phyloP scores from a whole-genome alignment of 2,113 vertebrate genomes.

The Cryptotis parvus region DNA sequence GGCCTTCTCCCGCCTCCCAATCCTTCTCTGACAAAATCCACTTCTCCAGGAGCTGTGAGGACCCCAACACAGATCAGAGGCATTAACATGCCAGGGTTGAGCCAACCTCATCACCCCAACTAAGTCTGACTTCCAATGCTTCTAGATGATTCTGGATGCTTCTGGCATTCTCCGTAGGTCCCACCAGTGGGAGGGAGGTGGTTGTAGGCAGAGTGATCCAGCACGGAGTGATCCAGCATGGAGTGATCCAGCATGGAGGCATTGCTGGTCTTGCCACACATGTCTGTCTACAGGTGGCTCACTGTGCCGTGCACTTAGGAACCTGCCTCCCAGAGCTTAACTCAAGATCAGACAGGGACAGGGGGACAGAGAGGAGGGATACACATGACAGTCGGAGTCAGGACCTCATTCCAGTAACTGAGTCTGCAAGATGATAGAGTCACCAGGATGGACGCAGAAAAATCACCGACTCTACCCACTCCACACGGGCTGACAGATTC shows the following conservation, averaged over 20 bases:
- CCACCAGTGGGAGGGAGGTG: not conserved
- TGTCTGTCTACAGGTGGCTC: not conserved
- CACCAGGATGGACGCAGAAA: too few relatives aligned
- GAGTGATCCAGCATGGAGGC: not conserved
- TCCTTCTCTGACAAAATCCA: constrained; percentile 76
- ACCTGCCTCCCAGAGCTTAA: not conserved
- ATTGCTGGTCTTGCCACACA: not conserved
- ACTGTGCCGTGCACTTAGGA: too few relatives aligned
- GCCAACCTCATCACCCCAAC: not conserved
- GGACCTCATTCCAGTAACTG: not conserved
- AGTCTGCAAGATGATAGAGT: not conserved
- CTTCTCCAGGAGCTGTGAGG: constrained; percentile 72
- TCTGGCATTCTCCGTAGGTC: not conserved
- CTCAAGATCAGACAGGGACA: not conserved
- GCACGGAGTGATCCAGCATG: not conserved
- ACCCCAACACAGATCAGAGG: not conserved
- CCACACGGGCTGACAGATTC: too few relatives aligned
- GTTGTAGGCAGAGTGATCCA: not conserved
- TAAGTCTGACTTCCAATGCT: not conserved
- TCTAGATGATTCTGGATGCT: not conserved
- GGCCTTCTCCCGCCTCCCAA: constrained; percentile 74
- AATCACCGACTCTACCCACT: too few relatives aligned
- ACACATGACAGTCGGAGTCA: not conserved
- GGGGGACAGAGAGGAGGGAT: not conserved
- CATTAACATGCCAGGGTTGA: not conserved